Conservation (phyloP, 2,113 vertebrate species). For the Cavia aperea region DNA sequence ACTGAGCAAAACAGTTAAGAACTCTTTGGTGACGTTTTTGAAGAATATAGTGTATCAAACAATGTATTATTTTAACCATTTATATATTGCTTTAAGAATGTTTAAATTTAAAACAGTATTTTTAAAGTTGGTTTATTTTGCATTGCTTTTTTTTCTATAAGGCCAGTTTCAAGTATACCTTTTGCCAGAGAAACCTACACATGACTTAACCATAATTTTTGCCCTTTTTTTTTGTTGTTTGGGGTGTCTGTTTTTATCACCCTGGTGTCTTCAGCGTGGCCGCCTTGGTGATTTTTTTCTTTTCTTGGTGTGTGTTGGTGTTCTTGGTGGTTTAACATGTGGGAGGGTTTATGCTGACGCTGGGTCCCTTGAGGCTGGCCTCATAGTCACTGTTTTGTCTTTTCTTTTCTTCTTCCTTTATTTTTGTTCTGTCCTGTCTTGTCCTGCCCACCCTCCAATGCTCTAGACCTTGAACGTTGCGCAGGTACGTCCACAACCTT, state of each 20-base stretch:
- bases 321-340: constrained; percentile 69
- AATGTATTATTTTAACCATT: constrained; percentile 72
- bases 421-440: constrained; percentile 86
- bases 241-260: constrained; percentile 67
- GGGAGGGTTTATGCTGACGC: constrained; percentile 84
- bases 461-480: constrained; percentile 99
- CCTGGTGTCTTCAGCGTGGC: constrained; percentile 64
- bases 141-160: constrained; percentile 89
- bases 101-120: constrained; percentile 77
- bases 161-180: constrained; percentile 85
- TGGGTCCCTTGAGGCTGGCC: constrained; percentile 88
- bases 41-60: constrained; percentile 71
- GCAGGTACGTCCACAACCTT: constrained; percentile 99
- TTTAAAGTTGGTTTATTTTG: constrained; percentile 82
- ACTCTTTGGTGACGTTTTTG: constrained; percentile 66
- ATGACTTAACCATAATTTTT: constrained; percentile 69
- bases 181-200: constrained; percentile 79
- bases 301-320: constrained; percentile 36
- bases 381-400: constrained; percentile 95
- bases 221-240: constrained; percentile 47
- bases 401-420: constrained; percentile 88
- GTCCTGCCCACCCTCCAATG: constrained; percentile 89
- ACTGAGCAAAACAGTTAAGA: constrained; percentile 83
- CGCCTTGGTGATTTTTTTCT: constrained; percentile 53
- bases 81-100: constrained; percentile 78